These are phyloP conservation scores for Hirtodrosophila trivittata DNA, from an alignment of 2,888 invertebrate species.

Conservation along the genomic window DNA sequence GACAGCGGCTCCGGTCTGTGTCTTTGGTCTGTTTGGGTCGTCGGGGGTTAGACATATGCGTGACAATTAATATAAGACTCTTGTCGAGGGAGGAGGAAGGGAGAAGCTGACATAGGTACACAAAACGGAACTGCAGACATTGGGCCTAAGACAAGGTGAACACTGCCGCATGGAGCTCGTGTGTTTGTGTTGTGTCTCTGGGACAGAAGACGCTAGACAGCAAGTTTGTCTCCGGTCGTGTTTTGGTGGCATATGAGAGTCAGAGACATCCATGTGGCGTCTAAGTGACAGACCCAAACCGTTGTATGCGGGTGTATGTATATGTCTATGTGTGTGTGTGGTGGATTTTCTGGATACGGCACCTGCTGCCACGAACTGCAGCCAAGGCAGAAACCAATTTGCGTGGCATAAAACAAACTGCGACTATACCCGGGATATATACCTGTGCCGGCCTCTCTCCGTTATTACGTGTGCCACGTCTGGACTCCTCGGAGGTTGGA, in stretches of 20 bases:
- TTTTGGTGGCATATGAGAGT: constrained; percentile 56
- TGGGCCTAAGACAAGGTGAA: constrained; percentile 22
- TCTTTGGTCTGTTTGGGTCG: constrained; percentile 35
- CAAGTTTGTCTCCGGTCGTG: constrained; percentile 50
- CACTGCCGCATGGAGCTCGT: constrained; percentile 22
- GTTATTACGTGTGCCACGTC: constrained; percentile 40
- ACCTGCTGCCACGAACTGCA: constrained; percentile 55
- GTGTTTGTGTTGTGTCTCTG: constrained; percentile 34
- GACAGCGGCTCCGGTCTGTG: constrained; percentile 39
- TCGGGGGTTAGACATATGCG: constrained; percentile 72
- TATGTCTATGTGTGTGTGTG: constrained; percentile 3
- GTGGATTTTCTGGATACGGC: constrained; percentile 40
- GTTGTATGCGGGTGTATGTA: constrained; percentile 10
- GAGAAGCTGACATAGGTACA: constrained; percentile 65
- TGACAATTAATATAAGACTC: constrained; percentile 79
- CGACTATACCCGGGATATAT: constrained; percentile 21
- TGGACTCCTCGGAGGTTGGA: constrained; percentile 3
- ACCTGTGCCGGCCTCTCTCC: constrained; percentile 20
- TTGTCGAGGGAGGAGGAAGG: constrained; percentile 23
- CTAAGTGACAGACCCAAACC: constrained; percentile 60
- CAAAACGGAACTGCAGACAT: constrained; percentile 76
- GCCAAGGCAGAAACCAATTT: constrained; percentile 67
- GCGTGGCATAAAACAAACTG: constrained; percentile 77
- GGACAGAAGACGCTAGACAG: constrained; percentile 5
- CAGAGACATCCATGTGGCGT: constrained; percentile 54